A percentile compares a stretch with the other conserved stretches of the same genome.
phyloP scores from a whole-genome alignment of 2,888 invertebrate species.

The Alcis repandata region DNA sequence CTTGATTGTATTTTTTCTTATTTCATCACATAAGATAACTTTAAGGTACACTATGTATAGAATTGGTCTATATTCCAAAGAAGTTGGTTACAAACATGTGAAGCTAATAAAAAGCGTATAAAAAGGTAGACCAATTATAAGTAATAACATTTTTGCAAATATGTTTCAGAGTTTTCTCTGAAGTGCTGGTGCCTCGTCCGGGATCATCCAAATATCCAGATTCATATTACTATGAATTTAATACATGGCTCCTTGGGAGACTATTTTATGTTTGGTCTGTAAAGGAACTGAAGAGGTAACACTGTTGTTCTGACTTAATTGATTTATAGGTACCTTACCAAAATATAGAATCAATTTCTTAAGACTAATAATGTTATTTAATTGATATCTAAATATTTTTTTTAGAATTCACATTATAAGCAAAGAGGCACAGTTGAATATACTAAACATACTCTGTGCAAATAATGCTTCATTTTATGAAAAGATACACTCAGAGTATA shows the following conservation, averaged over 20 bases:
- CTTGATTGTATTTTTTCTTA: too few species aligned
- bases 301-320: neutral
- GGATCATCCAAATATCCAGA: conserved; percentile 77
- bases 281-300: conserved; percentile 80
- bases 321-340: neutral
- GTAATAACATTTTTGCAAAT: neutral
- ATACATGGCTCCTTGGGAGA: conserved; percentile 89
- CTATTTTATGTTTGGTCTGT: conserved; percentile 88
- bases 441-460: conserved; percentile 82
- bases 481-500: conserved; percentile 81
- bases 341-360: too few species aligned
- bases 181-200: conserved; percentile 83
- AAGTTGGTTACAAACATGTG: too few species aligned
- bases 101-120: too few species aligned
- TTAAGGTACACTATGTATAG: too few species aligned
- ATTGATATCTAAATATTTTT: conserved; percentile 38
- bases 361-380: too few species aligned
- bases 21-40: too few species aligned
- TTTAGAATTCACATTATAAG: conserved; percentile 83
- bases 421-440: conserved; percentile 85
- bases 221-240: conserved; percentile 84
- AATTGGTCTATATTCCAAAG: too few species aligned
- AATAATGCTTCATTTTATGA: conserved; percentile 83
- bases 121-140: too few species aligned
- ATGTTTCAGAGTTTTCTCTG: conserved; percentile 79